Evolutionary conservation across 2,797 vertebrate genomes (phyloP), one percentile per base, ranked within the genome.

Genomic region (Agapornis canus): DNA sequence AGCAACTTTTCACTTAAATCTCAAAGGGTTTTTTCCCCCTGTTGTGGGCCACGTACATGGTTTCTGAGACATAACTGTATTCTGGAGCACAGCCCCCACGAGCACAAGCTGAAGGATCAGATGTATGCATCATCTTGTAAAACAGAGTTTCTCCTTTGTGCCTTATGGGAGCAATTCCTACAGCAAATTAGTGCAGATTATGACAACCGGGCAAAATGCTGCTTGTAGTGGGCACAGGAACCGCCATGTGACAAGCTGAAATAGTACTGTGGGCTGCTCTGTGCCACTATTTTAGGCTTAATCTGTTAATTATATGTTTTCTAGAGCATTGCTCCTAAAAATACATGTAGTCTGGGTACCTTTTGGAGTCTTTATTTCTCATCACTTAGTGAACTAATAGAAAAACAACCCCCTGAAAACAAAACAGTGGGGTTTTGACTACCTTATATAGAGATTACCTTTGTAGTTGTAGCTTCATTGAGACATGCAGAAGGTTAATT

Each of bases 251-350:
- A 76, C 21, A 15, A 66, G 75, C 82, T 69, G 54, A 65, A 75
- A 42, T 72, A 86, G 32, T 27, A 11, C 2, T 2, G 31, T 72
- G 54, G 51, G 54, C 43, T 81, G 70, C 43, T 66, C 40, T 56
- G 20, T n/a, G 23, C 13, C 64, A 18, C 45, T 90, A 70, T 82
- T 94, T 87, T 68, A 23, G 64, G 68, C 82, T 65, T 71, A 82
- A 90, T 78, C 84, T 76, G 70, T 84, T 82, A 69, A 89, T 92
- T 63, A n/a, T 66, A 11, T 79, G 12, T 86, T 68, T 89, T 87
- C 72, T 80, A 77, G 64, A 89, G 39, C 22, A 35, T 42, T 71
- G 35, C 57, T 95, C 39, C 82, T 89, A 87, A 82, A 94, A 95
- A 54, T 85, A 52, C 10, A 27, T 72, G 48, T 47, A 32, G 64